phyloP scores from a whole-genome alignment of 2,797 vertebrate species.

The Thripadectes ignobilis region DNA sequence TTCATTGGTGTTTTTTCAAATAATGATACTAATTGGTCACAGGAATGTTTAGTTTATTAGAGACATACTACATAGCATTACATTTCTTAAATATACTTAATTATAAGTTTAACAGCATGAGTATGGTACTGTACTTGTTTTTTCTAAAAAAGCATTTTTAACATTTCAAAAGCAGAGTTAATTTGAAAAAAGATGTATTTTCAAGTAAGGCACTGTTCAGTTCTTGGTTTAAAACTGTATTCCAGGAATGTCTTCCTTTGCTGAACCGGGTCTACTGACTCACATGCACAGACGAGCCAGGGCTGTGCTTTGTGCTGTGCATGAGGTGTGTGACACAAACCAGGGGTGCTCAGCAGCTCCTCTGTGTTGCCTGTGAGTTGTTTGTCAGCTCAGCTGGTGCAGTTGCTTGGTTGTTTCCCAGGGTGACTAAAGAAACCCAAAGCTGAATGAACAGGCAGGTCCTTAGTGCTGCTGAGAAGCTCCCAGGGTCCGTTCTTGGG shows the following conservation, averaged over 20 bases:
- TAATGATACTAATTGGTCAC: not conserved
- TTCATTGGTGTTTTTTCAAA: not conserved
- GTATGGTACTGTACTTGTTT: not conserved
- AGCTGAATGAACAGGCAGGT: not conserved
- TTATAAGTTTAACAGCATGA: not conserved
- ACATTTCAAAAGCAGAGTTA: not conserved
- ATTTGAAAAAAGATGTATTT: not conserved
- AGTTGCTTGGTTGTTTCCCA: not conserved
- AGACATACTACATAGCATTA: not conserved
- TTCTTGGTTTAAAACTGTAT: not conserved
- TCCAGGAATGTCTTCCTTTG: not conserved
- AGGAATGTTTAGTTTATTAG: not conserved
- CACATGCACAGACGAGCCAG: rapidly evolving
- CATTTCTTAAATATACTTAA: not conserved
- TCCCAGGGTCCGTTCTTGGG: not conserved
- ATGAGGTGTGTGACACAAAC: rapidly evolving
- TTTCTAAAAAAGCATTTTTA: not conserved
- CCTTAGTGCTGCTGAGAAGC: not conserved
- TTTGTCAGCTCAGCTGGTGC: not conserved
- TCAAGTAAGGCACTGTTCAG: not conserved
- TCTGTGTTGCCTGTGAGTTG: not conserved
- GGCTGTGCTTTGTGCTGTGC: rapidly evolving
- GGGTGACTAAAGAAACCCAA: not conserved
- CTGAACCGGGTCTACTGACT: rapidly evolving
- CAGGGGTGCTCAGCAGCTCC: not conserved